Conservation (phyloP, 2,113 vertebrate genomes). For the Colius striatus region DNA sequence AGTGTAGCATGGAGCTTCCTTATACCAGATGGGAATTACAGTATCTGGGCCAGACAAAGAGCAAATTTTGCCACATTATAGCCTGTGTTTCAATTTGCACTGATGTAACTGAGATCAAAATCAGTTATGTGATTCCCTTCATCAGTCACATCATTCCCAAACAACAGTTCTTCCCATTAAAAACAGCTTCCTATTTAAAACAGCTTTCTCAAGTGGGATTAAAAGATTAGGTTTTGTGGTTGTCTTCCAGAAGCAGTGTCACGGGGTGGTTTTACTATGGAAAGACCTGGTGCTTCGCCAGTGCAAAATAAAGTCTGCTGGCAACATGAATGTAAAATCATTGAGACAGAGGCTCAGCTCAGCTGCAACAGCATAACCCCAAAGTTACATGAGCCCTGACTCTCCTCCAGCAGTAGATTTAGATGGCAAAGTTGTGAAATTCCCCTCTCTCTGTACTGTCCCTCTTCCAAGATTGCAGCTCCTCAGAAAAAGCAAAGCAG, state of each 20-base stretch:
- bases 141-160: no score
- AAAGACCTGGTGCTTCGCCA: slow-evolving; percentile 40
- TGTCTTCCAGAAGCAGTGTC: slow-evolving; percentile 68
- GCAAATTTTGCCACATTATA: slow-evolving; percentile 16
- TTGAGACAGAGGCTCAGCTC: slow-evolving; percentile 17
- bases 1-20: not conserved
- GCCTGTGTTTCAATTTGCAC: slow-evolving; percentile 42
- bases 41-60: slow-evolving; percentile 8
- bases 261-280: slow-evolving; percentile 26
- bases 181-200: slow-evolving; percentile 55
- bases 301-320: slow-evolving; percentile 42
- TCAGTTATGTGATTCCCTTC: slow-evolving; percentile 31
- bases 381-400: not conserved
- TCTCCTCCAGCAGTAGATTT: not conserved
- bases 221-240: slow-evolving; percentile 69
- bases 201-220: slow-evolving; percentile 68
- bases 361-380: not conserved
- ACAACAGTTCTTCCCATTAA: no score
- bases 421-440: not conserved
- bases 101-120: slow-evolving; percentile 36
- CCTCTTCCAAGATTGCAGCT: not conserved
- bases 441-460: not conserved
- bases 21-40: not conserved
- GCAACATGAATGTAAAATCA: slow-evolving; percentile 24
- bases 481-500: not conserved